Conservation (phyloP, 2,888 invertebrate genomes). For the Synanthedon formicaeformis region DNA sequence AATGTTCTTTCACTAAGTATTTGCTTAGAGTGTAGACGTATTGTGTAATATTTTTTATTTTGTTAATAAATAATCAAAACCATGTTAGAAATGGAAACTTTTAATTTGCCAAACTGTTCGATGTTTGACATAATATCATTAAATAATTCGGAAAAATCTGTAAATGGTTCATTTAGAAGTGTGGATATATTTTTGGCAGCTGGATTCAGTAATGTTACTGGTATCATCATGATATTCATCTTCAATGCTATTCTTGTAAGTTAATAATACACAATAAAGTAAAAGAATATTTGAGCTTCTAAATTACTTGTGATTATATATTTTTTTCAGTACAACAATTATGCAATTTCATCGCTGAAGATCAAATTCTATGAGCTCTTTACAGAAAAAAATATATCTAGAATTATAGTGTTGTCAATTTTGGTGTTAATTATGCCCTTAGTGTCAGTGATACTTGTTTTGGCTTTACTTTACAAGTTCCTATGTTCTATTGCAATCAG, state of each 20-base stretch:
- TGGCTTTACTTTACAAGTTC: constrained; percentile 27
- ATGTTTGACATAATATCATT: constrained; percentile 1
- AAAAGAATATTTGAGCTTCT: neutral
- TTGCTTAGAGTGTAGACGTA: neutral
- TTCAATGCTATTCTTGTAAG: constrained; percentile 10
- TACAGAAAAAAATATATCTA: constrained; percentile 11
- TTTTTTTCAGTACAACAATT: constrained; percentile 13
- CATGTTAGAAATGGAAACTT: neutral
- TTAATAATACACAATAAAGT: neutral
- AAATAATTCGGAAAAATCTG: neutral
- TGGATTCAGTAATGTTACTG: constrained; percentile 20
- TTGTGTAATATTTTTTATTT: neutral
- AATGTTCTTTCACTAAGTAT: neutral
- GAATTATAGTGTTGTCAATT: constrained; percentile 13
- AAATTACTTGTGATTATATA: neutral
- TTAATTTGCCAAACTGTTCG: constrained; percentile 13
- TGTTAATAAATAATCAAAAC: neutral
- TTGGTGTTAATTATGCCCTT: constrained; percentile 22
- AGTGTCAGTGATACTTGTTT: constrained; percentile 14
- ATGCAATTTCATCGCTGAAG: constrained; percentile 7
- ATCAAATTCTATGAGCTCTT: constrained; percentile 9
- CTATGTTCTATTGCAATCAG: constrained; percentile 30
- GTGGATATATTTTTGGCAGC: constrained; percentile 9
- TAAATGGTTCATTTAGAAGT: neutral
- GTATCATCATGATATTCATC: constrained; percentile 19